Base-by-base conservation (phyloP, 2,113 vertebrate species). In the Myanophis thanlyinensis region DNA sequence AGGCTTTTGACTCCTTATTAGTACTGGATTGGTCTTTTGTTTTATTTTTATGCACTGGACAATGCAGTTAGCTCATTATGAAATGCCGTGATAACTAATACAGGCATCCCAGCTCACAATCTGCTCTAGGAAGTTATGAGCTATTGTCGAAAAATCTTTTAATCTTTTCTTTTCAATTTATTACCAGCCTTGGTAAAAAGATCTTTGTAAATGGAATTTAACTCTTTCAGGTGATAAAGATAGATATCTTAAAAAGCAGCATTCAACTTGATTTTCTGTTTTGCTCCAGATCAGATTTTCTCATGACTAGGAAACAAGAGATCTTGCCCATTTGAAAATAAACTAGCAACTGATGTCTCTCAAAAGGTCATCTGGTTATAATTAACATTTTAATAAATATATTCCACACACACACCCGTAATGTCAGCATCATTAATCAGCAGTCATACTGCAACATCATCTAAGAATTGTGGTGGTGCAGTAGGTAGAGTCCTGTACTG, bases 31-130 rank as follows among this genome's bases (percentile, higher is more conserved):
- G 35, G 35, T 91, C 94, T 94, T 93, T 96, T 87, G 93, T 95
- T 97, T 97, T 96, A 96, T 97, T 97, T 97, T 97, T 93, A 48
- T 90, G 52, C 91, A 94, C 86, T 1, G 0, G 86, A 92, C 92
- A 91, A 95, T 89, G 49, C 47, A 95, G 46, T 91, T 85, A 85
- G 40, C 80, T 51, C 90, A 93, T 94, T 94, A 88, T 44, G 85
- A 46, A 93, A 49, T 87, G 91, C 95, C 84, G 90, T 94, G 93
- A 96, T 95, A 97, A 96, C 96, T 95, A 97, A 94, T 93, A 94
- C 96, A 93, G 67, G 91, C 86, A 88, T 96, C 86, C 53, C 91
- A 94, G 86, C 93, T 93, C 91, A 89, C 59, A 96, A 98, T 95
- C 95, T 97, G 96, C 94, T 96, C 11, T 51, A 53, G 13, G 89